phyloP scores from a whole-genome alignment of 2,797 vertebrate species.

The Vipera ursinii region DNA sequence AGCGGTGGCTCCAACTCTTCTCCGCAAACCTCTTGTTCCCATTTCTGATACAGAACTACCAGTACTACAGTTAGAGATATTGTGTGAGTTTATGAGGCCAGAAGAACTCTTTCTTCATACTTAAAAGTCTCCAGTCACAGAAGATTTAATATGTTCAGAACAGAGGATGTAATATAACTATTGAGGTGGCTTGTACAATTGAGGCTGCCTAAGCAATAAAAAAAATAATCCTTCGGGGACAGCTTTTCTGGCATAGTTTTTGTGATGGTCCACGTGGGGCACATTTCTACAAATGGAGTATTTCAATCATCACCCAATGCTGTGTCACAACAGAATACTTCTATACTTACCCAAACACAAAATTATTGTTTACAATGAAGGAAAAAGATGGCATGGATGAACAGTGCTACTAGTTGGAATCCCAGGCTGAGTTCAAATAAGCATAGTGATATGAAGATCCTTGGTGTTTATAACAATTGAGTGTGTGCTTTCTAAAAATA shows the following conservation, averaged over 20 bases:
- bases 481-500: neutral
- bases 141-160: rapidly evolving
- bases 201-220: rapidly evolving
- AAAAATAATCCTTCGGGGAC: rapidly evolving
- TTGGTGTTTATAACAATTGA: neutral
- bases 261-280: rapidly evolving
- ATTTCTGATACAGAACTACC: neutral
- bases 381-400: neutral
- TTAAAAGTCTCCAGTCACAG: neutral
- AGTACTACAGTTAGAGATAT: neutral
- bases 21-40: rapidly evolving
- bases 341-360: neutral
- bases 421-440: neutral
- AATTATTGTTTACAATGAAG: neutral
- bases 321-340: neutral
- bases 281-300: neutral
- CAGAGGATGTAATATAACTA: neutral
- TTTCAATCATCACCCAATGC: neutral
- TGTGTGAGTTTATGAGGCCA: neutral
- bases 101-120: rapidly evolving
- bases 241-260: neutral
- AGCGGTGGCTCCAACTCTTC: neutral
- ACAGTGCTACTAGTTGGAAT: neutral
- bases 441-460: neutral
- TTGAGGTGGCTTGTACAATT: rapidly evolving